Evolutionary conservation across 1,140 invertebrate genomes (phyloP), one percentile per base, ranked within the genome.

Genomic region (Danaus melanippus): DNA sequence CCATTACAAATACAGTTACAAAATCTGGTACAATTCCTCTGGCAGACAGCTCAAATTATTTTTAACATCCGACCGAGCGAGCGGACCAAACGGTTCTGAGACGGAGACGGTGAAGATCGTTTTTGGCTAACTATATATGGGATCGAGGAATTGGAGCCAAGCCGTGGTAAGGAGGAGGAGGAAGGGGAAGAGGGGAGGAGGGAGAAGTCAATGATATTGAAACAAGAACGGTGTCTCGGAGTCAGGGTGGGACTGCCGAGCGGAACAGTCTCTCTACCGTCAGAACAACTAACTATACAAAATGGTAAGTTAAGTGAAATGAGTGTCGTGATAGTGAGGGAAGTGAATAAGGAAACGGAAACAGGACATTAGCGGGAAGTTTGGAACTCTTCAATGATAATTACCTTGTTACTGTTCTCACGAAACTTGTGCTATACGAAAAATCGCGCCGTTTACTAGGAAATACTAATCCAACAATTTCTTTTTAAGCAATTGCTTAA

Each of bases 241-340:
- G 83, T 84, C 79, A 78, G 83, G 83, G 80, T 81, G 83, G 79
- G 80, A 82, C 80, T 83, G 73, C 79, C 79, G 75, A 81, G 60
- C 74, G 73, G 74, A 74, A 69, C 80, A 84, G 80, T 86, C 83
- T 79, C 79, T 82, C 77, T 77, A 79, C 77, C 74, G 73, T 79
- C 75, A 74, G 71, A 72, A 72, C 74, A 81, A 78, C 69, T 79
- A 71, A 76, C 70, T 77, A 47, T 15, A 68, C 77, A 81, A 69
- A 79, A 86, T 86, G 83, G 83, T 86, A 79, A 86, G 83, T 85
- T 54, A 5, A 66, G 65, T 67, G 65, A 63, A 67, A 71, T 75
- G 73, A 60, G 53, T 58, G 44, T 54, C 39, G 50, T 60, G 58
- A 17, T 17, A 67, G 67, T 74, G 65, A 55, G 53, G 44, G 9